Conservation (phyloP, 2,113 vertebrate species). For the Spermophilus dauricus region DNA sequence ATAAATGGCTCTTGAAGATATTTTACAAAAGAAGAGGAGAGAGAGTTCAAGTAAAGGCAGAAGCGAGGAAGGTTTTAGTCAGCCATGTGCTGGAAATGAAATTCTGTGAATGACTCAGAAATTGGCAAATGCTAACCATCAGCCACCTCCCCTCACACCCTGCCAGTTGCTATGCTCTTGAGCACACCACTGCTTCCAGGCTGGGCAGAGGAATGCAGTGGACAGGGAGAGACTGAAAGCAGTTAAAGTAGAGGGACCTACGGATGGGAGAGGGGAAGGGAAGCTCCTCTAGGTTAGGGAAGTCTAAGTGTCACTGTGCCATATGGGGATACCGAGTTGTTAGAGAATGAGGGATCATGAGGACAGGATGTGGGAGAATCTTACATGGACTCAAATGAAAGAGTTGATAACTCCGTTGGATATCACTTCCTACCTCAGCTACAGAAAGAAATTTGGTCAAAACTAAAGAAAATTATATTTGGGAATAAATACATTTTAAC, state of each 20-base stretch:
- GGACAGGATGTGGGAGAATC: neutral
- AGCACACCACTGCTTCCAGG: neutral
- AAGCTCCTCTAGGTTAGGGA: neutral
- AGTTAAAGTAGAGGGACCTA: neutral
- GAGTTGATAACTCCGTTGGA: neutral
- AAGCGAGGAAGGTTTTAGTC: too few species aligned
- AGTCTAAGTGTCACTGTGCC: neutral
- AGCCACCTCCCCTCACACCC: neutral
- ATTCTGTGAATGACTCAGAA: neutral
- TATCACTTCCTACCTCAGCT: neutral
- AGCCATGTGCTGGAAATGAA: neutral
- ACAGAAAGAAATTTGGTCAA: neutral
- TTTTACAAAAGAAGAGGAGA: neutral
- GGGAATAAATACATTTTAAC: neutral
- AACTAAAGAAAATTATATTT: neutral
- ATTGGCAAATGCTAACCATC: neutral
- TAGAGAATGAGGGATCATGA: neutral
- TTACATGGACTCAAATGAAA: rapidly evolving
- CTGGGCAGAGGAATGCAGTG: neutral
- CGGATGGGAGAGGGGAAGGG: neutral
- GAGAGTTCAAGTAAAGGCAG: neutral
- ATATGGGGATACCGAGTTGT: neutral
- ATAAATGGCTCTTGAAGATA: neutral
- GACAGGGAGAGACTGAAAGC: neutral
- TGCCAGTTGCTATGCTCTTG: neutral